Evolutionary conservation across 92 coral and sea anemone genomes (phyloP), one percentile per base, ranked within the genome.

Genomic region (Porites evermanni): DNA sequence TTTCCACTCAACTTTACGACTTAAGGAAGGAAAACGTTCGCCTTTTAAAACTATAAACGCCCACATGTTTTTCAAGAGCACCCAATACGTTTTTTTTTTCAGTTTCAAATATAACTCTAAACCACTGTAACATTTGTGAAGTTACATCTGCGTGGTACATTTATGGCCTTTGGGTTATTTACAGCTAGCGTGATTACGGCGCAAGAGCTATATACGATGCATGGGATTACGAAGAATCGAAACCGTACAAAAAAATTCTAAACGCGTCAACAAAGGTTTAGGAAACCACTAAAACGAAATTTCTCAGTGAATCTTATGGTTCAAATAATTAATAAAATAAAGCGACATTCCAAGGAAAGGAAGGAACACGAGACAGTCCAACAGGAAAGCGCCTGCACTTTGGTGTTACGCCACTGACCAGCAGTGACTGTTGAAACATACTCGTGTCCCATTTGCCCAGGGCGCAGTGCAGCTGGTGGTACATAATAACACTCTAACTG

Each of bases 341-440:
- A 68, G 26, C 19, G 21, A 26, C 70, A 20, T 56, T 70, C 69
- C 59, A 16, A 29, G 20, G 14, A 32, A n/a, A 38, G 6, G 8
- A 67, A 18, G 11, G 21, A 70, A 26, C 50, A 59, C 70, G 78
- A 81, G 53, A 70, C 78, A 19, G 58, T 14, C 20, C 73, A 64
- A 65, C 73, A 17, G 10, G 54, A 47, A 51, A 64, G 87, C 44
- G 81, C 87, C 87, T 73, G 87, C 87, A 20, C 87, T 74, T 74
- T 63, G 32, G 54, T 51, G 21, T 10, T 10, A 52, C 47, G 16
- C 53, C 87, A n/a, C 87, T 83, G 80, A 73, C 87, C 80, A 23
- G 87, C 73, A 83, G 80, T 81, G 87, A 59, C 24, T 13, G 87
- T 70, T 58, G 38, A 64, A 53, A 12, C 26, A 14, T 14, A 13